phyloP scores from a whole-genome alignment of 2,888 invertebrate species.

The Conistra vaccinii region DNA sequence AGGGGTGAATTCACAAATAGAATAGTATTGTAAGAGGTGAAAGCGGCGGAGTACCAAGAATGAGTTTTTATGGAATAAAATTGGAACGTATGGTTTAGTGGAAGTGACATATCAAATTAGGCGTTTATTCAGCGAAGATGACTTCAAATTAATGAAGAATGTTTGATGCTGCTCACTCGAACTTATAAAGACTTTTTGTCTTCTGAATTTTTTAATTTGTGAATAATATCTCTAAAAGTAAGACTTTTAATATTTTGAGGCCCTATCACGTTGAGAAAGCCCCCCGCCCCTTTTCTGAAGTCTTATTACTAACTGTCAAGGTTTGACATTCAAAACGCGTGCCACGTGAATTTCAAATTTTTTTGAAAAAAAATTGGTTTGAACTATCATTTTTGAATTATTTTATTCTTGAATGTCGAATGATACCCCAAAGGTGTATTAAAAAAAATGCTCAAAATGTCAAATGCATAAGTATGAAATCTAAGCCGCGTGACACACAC shows the following conservation, averaged over 20 bases:
- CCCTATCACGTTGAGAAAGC: background rate
- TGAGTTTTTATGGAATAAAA: conserved; percentile 43
- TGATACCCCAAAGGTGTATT: no score
- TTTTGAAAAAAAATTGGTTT: no score
- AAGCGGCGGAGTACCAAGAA: conserved; percentile 27
- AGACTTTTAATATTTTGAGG: background rate
- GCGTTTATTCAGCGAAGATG: no score
- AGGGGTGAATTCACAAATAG: conserved; percentile 55
- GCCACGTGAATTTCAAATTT: no score
- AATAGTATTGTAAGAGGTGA: conserved; percentile 50
- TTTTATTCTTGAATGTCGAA: no score
- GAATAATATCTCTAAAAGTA: background rate
- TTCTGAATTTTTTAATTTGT: background rate
- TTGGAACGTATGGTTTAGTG: conserved; percentile 14
- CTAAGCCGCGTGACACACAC: no score
- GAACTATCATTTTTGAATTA: no score
- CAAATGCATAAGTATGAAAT: no score
- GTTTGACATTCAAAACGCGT: no score
- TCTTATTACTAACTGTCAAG: no score
- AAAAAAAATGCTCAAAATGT: no score
- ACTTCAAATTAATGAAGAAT: background rate
- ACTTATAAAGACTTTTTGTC: background rate
- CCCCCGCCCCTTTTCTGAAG: no score
- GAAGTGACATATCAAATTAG: conserved; percentile 24
- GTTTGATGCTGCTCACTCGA: background rate